Evolutionary conservation across 1,140 invertebrate genomes (phyloP), one percentile per base, ranked within the genome.

Genomic region (Eueides isabella): DNA sequence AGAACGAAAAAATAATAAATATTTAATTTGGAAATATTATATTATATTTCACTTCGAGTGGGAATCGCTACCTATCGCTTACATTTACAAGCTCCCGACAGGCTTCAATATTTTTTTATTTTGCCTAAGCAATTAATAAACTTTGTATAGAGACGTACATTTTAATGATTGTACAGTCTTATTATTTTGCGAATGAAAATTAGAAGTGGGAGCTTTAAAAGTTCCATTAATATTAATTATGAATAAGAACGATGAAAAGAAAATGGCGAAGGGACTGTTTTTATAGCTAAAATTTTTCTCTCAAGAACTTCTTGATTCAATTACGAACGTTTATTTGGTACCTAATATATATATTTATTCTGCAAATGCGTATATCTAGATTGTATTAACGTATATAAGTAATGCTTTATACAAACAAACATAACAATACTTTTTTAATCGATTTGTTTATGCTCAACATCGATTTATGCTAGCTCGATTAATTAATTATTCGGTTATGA

Each of bases 381-480:
- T 44, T 7, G n/a, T n/a, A n/a, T n/a, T n/a, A n/a, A n/a, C n/a
- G n/a, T n/a, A n/a, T n/a, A n/a, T n/a, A n/a, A n/a, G n/a, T 7
- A 7, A 0, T 6, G 14, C 6, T n/a, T 44, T 44, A n/a, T 55
- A 9, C n/a, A 12, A 26, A 55, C 7, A 55, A 55, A 11, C 19
- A 23, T 6, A 55, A 2, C 44, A 26, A 23, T 23, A 3, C 23
- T 55, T 19, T 6, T 11, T 55, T 26, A 55, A 55, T 55, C 7
- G 48, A 55, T 55, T 7, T 55, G 23, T 55, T 55, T 11, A 55
- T 11, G 2, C 23, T 23, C 1, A 55, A 55, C 9, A 55, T 55
- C 48, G 48, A 55, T 55, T 55, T 55, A n/a, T 55, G 48, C 19
- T 55, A 55, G 23, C 19, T 55, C 2, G 23, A 55, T 55, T 55